phyloP scores from a whole-genome alignment of 1,140 invertebrate genomes.

The Uloborus diversus region DNA sequence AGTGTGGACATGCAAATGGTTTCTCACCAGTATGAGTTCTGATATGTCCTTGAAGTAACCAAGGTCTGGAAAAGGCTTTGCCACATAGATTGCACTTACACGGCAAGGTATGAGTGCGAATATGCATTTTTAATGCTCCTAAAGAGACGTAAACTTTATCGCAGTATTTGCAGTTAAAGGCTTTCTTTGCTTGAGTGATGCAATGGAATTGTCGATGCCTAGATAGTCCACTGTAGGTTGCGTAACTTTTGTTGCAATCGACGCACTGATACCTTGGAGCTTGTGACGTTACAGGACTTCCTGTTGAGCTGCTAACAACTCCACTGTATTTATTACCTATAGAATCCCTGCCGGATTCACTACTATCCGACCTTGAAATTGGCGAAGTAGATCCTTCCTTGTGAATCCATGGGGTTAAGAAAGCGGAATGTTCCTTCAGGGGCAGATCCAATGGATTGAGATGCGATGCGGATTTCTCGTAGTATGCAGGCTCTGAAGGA shows the following conservation, averaged over 20 bases:
- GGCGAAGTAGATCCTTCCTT: conserved; percentile 29
- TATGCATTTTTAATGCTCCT: conserved; percentile 98
- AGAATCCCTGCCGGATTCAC: conserved; percentile 10
- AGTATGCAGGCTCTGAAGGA: neutral
- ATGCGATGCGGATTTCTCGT: neutral
- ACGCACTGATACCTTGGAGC: conserved; percentile 55
- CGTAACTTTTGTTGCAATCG: conserved; percentile 94
- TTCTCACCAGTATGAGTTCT: conserved; percentile 96
- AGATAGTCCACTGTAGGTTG: conserved; percentile 93
- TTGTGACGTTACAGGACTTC: neutral
- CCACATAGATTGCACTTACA: conserved; percentile 97
- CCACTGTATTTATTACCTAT: neutral
- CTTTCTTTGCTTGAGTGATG: conserved; percentile 84
- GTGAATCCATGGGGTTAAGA: neutral
- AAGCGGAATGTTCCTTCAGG: neutral
- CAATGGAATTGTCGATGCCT: conserved; percentile 98
- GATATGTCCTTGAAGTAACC: conserved; percentile 93
- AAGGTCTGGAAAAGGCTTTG: conserved; percentile 96
- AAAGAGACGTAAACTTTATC: conserved; percentile 94
- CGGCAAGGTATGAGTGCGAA: conserved; percentile 95
- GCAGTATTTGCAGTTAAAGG: conserved; percentile 95
- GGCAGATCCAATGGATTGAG: neutral
- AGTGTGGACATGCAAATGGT: conserved; percentile 94
- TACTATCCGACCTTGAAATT: conserved; percentile 15
- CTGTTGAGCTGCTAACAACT: conserved; percentile 28